Evolutionary conservation across 2,888 invertebrate species (phyloP), one percentile per base, ranked within the genome.

Genomic region (Nephrotoma flavescens): DNA sequence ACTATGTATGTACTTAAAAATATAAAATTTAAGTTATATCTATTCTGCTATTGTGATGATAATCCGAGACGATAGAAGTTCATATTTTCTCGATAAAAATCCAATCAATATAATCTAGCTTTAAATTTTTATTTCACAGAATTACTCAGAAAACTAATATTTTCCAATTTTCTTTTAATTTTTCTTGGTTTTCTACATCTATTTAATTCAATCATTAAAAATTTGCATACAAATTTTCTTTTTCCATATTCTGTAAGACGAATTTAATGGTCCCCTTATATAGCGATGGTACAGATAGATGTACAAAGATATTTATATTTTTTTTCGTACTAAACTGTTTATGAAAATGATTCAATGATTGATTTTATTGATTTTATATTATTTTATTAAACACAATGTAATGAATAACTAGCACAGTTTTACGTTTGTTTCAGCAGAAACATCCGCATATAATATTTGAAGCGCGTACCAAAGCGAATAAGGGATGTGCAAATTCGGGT

Each of bases 371-470:
- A 52, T 52, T 52, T 52, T 15, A 52, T 15, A 52, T 52, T 52
- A 71, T 71, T 71, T 71, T 6, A 71, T 31, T 71, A 31, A 31
- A 9, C 31, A 31, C 44, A 6, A 42, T 84, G 84, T 42, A 42
- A 84, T 84, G 84, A 42, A 84, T 84, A 42, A 84, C 84, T 84
- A 84, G 84, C 84, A 84, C 84, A 44, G 42, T 86, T 86, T 86
- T 86, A 52, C 87, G 87, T 89, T 94, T 94, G 94, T 94, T 95
- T 93, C 95, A 96, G 96, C 96, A 97, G 96, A 97, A 97, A 93
- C 98, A 98, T 95, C 98, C 98, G 90, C 98, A 98, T 94, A 96
- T 98, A 92, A 97, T 98, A 92, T 98, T 98, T 93, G 97, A 98
- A 92, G 97, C 98, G 90, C 95, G 97, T 89, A 96, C 96, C 87